Base-by-base conservation (phyloP, 1,140 invertebrate genomes). In the Drosophila subobscura region DNA sequence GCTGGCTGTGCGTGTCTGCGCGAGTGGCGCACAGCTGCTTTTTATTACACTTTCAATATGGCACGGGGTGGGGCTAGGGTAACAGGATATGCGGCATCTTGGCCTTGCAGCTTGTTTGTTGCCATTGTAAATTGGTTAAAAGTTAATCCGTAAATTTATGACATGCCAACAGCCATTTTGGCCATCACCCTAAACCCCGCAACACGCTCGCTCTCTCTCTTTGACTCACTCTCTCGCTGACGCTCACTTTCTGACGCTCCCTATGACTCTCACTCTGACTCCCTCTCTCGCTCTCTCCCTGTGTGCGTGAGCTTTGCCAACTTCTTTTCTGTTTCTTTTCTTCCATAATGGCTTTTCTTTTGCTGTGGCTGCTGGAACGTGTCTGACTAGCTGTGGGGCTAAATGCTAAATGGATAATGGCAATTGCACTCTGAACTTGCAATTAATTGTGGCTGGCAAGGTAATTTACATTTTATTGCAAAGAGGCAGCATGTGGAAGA, bases 131-230 rank as follows among this genome's bases (percentile, higher is more conserved):
- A 86, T 86, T 86, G 83, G 83, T 86, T 88, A 88, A 86, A 86
- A 86, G 83, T 86, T 86, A 86, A 86, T 86, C 83, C 83, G 78
- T 65, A 76, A 88, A 86, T 86, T 86, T 86, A 86, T 86, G 83
- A 83, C 78, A 86, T 88, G 83, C 83, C 83, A 86, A 86, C 84
- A 86, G 75, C 78, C 78, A 88, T 86, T 78, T 68, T 68, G 47
- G 58, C 65, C 33, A 51, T 55, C 63, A 12, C 3, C 47, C 44
- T 49, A 41, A 42, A 50, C 33, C 41, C n/a, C 7, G 63, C 16
- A 20, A 20, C 44, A 16, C 33, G 12, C 33, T 12, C 33, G 4
- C 33, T 27, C 40, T 73, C 52, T 78, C 53, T 49, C 73, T 70
- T 42, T 57, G 60, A 20, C 16, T 20, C 16, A 20, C 16, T 20